Evolutionary conservation across 1,140 invertebrate species (phyloP), one percentile per base, ranked within the genome.

Genomic region (Mizuhopecten yessoensis): DNA sequence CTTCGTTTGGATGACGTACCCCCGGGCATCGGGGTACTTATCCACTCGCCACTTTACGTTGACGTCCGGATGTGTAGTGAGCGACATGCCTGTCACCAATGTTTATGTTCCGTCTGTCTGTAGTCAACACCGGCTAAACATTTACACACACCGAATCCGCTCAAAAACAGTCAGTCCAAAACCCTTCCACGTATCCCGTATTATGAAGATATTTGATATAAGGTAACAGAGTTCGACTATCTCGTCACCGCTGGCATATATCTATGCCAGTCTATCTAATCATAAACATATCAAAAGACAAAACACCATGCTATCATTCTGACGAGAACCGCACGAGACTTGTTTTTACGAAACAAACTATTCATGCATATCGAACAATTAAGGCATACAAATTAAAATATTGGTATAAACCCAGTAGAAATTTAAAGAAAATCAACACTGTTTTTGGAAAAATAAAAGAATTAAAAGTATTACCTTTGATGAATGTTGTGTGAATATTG

Each of bases 61-160:
- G 57, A 75, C n/a, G n/a, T 75, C 57, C n/a, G 57, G 57, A 75
- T 75, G 57, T 75, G 57, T 75, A 1, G 57, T 75, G n/a, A 75
- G 57, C n/a, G 57, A 75, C 57, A 75, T 75, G 57, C 1, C 57
- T 75, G 57, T 75, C 57, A 75, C 57, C 57, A 75, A 75, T 75
- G 57, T 75, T 75, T 75, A 75, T 75, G 11, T 75, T 7, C n/a
- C 5, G 23, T 29, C 20, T 49, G 20, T 49, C 45, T 49, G 45
- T 49, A 49, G 45, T 49, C 45, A 49, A 49, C 23, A 75, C 57
- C 57, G 23, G n/a, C 57, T 5, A 75, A 75, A 75, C 57, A 49
- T 49, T 10, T 49, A 49, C 45, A 29, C n/a, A 7, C 23, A 5
- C 57, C 57, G 57, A 29, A 75, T 75, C 45, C 57, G 29, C 57